Base-by-base conservation (phyloP, 2,113 vertebrate genomes). In the Calypte anna region DNA sequence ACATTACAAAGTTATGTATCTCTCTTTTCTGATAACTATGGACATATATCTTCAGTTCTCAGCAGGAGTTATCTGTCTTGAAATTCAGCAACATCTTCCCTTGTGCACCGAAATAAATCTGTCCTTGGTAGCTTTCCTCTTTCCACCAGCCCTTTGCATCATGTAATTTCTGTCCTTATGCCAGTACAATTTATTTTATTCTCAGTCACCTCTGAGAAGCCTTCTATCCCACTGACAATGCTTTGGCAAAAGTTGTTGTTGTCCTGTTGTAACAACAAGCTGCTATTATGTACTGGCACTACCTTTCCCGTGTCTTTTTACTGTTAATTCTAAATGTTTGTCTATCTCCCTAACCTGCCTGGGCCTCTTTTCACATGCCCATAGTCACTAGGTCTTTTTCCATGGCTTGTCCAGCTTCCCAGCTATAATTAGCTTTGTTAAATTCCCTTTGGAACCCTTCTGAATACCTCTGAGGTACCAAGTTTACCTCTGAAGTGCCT, bases 11-110 rank as follows among this genome's bases (percentile, higher is more conserved):
- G 43, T 67, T 76, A 80, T 94, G 43, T 66, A 3, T 90, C 78
- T 69, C 88, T 88, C 48, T 82, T 59, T 90, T 66, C 75, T 44
- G 70, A 90, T 70, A 64, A 86, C 57, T 91, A 14, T 76, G 50
- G 38, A 91, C n/a, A 43, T 92, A 8, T 23, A 55, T 76, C 68
- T 70, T 91, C 59, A 70, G 46, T 93, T 55, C 46, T 73, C 57
- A 46, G 12, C 83, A 93, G 82, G 54, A 93, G 46, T 67, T 90
- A 66, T 9, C 51, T 50, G 2, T 87, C 62, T 62, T 79, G 77
- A 84, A 86, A 92, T 82, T 82, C 50, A 92, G 64, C 80, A 86
- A 20, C 53, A 36, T 82, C 77, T 91, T 86, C 63, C 38, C n/a
- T 74, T 40, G 7, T 67, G 27, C 50, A 74, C 40, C 69, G 72